phyloP scores from a whole-genome alignment of 2,888 invertebrate genomes.

The Dryadula phaetusa region DNA sequence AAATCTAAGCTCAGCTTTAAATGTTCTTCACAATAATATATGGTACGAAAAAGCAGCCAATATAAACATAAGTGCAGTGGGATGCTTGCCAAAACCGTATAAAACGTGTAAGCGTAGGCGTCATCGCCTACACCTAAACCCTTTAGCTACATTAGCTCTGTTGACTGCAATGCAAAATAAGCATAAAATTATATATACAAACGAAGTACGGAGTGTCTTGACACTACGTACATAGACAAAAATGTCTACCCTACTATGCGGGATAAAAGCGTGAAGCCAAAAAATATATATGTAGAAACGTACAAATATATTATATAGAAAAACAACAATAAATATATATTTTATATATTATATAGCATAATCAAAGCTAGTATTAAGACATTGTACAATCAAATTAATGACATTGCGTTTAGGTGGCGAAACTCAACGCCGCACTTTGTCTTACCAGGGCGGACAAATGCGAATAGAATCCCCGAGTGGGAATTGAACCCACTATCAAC shows the following conservation, averaged over 20 bases:
- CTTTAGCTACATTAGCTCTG: slow-evolving; percentile 9
- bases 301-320: not conserved
- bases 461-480: no score
- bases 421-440: no score
- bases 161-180: not conserved
- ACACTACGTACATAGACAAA: no score
- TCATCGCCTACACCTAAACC: slow-evolving; percentile 12
- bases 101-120: slow-evolving; percentile 7
- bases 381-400: no score
- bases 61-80: slow-evolving; percentile 9
- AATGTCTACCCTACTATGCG: not conserved
- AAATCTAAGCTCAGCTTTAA: not conserved
- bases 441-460: no score
- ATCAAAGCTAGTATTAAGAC: no score
- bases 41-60: not conserved
- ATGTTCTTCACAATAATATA: slow-evolving; percentile 4
- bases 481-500: no score
- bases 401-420: no score
- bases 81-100: not conserved
- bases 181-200: no score
- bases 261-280: not conserved
- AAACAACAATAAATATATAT: no score
- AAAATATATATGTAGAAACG: not conserved
- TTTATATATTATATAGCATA: no score
- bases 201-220: no score